These are phyloP conservation scores for Mechanitis messenoides DNA, from an alignment of 2,888 invertebrate genomes.

Conservation along the genomic window DNA sequence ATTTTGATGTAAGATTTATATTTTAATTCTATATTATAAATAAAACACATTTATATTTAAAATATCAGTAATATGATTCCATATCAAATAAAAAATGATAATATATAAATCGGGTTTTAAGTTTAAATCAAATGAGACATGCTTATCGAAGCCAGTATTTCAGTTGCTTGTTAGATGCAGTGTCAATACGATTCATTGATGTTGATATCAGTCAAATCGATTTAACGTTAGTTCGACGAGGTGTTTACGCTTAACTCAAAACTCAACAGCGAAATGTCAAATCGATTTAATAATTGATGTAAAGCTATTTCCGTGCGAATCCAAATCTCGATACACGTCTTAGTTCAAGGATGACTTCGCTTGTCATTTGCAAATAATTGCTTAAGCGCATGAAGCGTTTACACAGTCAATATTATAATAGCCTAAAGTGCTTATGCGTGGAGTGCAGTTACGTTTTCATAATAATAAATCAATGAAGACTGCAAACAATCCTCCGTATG, in stretches of 20 bases:
- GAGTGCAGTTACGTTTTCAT: conserved; percentile 64
- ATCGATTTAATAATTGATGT: conserved; percentile 10
- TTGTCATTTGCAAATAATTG: conserved; percentile 54
- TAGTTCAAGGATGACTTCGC: conserved; percentile 50
- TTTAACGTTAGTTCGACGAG: conserved; percentile 43
- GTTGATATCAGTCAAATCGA: conserved; percentile 39
- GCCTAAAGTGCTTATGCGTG: conserved; percentile 52
- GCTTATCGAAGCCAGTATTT: conserved; percentile 51
- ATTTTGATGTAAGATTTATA: background rate
- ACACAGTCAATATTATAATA: conserved; percentile 59
- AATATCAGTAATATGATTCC: background rate
- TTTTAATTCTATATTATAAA: conserved; percentile 1
- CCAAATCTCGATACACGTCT: conserved; percentile 50
- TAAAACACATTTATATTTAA: background rate
- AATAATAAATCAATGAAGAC: conserved; percentile 51
- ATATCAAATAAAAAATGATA: background rate
- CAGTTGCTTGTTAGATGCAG: conserved; percentile 43
- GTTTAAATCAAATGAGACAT: conserved; percentile 39
- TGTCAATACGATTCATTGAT: conserved; percentile 45
- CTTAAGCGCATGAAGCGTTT: conserved; percentile 46
- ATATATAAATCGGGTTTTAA: background rate
- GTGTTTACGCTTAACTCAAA: conserved; percentile 47
- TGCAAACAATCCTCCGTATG: conserved; percentile 35
- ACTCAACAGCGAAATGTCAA: conserved; percentile 24
- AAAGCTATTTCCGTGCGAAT: conserved; percentile 45